A percentile compares a stretch with the other conserved stretches of the same genome.
Evolutionary conservation across 2,797 vertebrate species (phyloP).

Genomic region (Notamacropus eugenii): DNA sequence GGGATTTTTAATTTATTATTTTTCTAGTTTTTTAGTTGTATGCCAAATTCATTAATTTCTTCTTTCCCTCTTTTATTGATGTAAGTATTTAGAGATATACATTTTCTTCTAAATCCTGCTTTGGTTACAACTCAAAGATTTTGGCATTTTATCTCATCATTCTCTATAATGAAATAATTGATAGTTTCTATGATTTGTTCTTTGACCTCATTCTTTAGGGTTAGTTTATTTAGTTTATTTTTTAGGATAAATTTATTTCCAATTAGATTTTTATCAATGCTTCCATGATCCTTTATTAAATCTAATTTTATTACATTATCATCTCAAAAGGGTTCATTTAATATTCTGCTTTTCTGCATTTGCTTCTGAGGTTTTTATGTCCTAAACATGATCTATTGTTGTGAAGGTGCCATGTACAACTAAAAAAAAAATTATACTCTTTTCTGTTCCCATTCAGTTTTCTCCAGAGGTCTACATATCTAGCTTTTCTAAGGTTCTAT

Average conservation of each 20-base stretch:
- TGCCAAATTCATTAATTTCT: background rate
- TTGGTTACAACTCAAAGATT: background rate
- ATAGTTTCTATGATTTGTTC: background rate
- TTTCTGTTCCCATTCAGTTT: background rate
- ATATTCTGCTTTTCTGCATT: background rate
- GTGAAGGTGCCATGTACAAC: background rate
- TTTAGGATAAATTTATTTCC: background rate
- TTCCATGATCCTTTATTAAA: background rate
- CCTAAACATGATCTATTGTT: background rate
- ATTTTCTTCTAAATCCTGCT: background rate
- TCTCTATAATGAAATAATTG: background rate
- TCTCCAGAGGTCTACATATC: background rate
- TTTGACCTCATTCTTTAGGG: background rate
- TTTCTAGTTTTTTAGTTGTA: background rate
- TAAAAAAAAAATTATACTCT: background rate
- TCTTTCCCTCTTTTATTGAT: background rate
- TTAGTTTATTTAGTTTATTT: background rate
- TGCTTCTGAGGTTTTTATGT: background rate
- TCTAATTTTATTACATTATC: background rate
- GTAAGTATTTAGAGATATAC: background rate
- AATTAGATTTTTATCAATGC: background rate
- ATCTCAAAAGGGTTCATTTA: background rate
- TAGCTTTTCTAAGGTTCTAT: background rate
- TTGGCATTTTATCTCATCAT: background rate
- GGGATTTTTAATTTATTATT: background rate